phyloP scores from a whole-genome alignment of 2,113 vertebrate species.

The Malaclemys terrapin region DNA sequence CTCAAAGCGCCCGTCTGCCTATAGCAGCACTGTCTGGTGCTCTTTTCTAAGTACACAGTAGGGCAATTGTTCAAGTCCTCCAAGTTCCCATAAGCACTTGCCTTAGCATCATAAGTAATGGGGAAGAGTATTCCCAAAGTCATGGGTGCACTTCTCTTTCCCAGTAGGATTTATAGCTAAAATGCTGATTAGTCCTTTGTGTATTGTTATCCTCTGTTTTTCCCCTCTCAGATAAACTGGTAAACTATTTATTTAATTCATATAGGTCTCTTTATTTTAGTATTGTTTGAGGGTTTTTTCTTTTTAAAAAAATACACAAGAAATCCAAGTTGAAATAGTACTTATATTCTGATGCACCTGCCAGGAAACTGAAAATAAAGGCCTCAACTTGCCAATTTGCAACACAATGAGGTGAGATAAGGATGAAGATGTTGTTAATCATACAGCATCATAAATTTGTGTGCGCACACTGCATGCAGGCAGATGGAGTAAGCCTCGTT shows the following conservation, averaged over 20 bases:
- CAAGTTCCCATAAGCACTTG: conserved; percentile 16
- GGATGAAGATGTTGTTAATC: not conserved
- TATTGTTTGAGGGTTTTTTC: not conserved
- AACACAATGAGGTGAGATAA: not conserved
- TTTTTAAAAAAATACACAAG: not conserved
- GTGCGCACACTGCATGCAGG: too few relatives aligned
- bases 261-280: not conserved
- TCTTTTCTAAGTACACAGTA: not conserved
- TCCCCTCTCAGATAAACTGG: not conserved
- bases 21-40: not conserved
- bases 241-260: not conserved
- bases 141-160: not conserved
- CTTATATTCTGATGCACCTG: not conserved
- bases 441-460: not conserved
- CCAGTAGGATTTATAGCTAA: not conserved
- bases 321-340: not conserved
- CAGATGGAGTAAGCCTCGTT: not conserved
- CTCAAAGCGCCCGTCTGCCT: not conserved
- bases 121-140: not conserved
- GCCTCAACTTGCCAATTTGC: not conserved
- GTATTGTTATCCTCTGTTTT: not conserved
- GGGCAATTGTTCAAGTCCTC: not conserved
- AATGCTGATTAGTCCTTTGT: not conserved
- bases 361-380: not conserved
- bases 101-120: not conserved